Evolutionary conservation across 2,113 vertebrate species (phyloP).

Genomic region (Baryphthengus martii): DNA sequence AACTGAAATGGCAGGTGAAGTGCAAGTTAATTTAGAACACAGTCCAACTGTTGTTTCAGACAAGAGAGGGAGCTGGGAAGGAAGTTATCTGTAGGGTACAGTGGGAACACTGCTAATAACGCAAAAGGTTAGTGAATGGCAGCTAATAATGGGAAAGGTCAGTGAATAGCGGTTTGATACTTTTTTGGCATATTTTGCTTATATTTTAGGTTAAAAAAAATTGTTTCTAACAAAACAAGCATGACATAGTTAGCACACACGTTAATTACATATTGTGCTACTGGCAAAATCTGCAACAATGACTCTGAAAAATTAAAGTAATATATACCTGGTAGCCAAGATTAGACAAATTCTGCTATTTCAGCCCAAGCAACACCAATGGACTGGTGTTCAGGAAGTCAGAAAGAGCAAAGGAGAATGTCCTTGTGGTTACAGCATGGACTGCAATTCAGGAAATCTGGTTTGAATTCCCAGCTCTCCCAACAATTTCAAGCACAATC

Average conservation of each 20-base stretch:
- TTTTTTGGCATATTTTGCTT: background rate
- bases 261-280: background rate
- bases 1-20: conserved; percentile 64
- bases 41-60: conserved; percentile 59
- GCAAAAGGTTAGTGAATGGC: conserved; percentile 44
- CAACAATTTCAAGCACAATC: background rate
- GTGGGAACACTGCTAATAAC: conserved; percentile 51
- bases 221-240: background rate
- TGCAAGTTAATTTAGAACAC: conserved; percentile 67
- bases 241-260: background rate
- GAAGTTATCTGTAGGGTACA: conserved; percentile 47
- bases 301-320: background rate
- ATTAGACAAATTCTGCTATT: background rate
- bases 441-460: background rate
- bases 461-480: background rate
- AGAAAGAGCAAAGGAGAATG: background rate
- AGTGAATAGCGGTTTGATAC: background rate
- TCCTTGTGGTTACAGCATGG: background rate
- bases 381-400: background rate
- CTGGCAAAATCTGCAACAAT: background rate
- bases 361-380: background rate
- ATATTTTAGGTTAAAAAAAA: background rate
- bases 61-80: conserved; percentile 54
- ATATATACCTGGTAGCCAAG: background rate
- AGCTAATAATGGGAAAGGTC: conserved; percentile 64